Conservation (phyloP, 2,113 vertebrate genomes). For the Alethe castanea region DNA sequence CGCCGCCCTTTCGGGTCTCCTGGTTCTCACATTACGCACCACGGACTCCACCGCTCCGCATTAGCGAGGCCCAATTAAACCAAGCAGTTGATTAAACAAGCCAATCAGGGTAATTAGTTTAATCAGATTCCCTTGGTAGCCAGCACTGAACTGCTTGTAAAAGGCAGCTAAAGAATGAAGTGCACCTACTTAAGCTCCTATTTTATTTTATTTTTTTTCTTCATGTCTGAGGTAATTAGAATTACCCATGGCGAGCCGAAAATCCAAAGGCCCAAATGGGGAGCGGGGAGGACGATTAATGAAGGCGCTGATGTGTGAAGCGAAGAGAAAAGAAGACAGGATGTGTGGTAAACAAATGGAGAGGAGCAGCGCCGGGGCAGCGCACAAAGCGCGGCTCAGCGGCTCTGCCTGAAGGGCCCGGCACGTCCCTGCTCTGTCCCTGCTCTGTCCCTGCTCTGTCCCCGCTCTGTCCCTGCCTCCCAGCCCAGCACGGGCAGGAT, state of each 20-base stretch:
- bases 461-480: background rate
- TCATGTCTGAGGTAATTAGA: conserved; percentile 84
- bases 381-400: conserved; percentile 13
- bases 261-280: conserved; percentile 77
- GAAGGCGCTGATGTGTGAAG: conserved; percentile 78
- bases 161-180: conserved; percentile 83
- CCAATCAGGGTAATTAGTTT: conserved; percentile 87
- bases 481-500: background rate
- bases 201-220: conserved; percentile 57
- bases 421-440: background rate
- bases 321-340: conserved; percentile 77
- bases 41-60: conserved; percentile 64
- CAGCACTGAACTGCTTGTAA: conserved; percentile 74
- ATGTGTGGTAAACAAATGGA: conserved; percentile 83
- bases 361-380: conserved; percentile 60
- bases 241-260: conserved; percentile 79
- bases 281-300: conserved; percentile 72
- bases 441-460: background rate
- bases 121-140: conserved; percentile 82
- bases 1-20: conserved; percentile 77
- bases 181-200: conserved; percentile 77
- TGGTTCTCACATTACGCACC: conserved; percentile 84
- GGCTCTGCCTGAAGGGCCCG: conserved; percentile 70
- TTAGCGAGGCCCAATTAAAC: conserved; percentile 75
- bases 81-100: conserved; percentile 74